Base-by-base conservation (phyloP, 2,113 vertebrate species). In the Chlorocebus sabaeus region DNA sequence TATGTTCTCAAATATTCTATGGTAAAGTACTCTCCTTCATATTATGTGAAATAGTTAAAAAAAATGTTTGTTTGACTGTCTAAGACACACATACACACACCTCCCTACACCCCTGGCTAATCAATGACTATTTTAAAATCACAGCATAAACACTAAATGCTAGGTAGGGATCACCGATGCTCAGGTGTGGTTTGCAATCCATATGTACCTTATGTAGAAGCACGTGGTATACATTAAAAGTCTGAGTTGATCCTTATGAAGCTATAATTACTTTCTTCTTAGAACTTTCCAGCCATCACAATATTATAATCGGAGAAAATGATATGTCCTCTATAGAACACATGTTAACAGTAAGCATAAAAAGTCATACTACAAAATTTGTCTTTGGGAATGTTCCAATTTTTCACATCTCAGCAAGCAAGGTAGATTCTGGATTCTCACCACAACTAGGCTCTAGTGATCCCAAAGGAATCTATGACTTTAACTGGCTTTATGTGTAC, bases 71-170 rank as follows among this genome's bases (percentile, higher is more conserved):
- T 95, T 88, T 91, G 68, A 93, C 55, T 40, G 57, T 27, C 70
- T 97, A 84, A 92, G 32, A 59, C 50, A 73, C 14, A 89, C 61
- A 75, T 57, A n/a, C 72, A 83, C 52, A 83, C 61, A 82, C 43
- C 78, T 30, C 78, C 30, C 85, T 40, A 43, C 20, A 80, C 84
- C 11, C 48, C 79, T 93, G 68, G 40, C 50, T 84, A 93, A 83
- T 57, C 16, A 76, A 87, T 84, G 68, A 38, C 75, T 98, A 98
- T 98, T 98, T 98, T 95, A 85, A 98, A 98, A 97, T 96, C 38
- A 78, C 78, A 97, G 57, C 61, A 82, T 35, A 95, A 96, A 93
- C 89, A 98, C 86, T 83, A 98, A 96, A 97, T 97, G 87, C 93
- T 92, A 95, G 81, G 32, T 92, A 95, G 81, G 23, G 88, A 45